Base-by-base conservation (phyloP, 2,797 vertebrate genomes). In the Myotis vivesi region DNA sequence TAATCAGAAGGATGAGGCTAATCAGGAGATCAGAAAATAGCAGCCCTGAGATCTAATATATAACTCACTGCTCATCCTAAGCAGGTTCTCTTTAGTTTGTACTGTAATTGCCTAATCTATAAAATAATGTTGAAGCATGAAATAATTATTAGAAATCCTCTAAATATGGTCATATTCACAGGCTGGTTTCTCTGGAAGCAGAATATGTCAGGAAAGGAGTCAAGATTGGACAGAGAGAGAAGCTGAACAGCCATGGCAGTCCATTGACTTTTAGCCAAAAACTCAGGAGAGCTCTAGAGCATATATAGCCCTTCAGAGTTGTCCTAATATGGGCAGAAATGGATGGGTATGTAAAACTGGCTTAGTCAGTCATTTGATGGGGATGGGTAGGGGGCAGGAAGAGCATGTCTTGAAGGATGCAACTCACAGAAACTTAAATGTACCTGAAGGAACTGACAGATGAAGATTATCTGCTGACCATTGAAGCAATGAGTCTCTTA, bases 1-100 rank as follows among this genome's bases (percentile, higher is more conserved):
- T 1, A 83, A 19, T 92, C 44, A 55, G 10, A 84, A 86, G 38
- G 83, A 71, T 46, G 69, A 92, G 8, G 22, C 16, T 79, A 89
- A 82, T 62, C 8, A 68, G 30, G 44, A 75, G 16, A 73, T 71
- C 80, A 84, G 28, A 91, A 97, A 92, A 75, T 51, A n/a, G 82
- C 1, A 93, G 12, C 8, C 23, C 36, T 84, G 16, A 62, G 41
- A 85, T 15, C 17, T 89, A 76, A 92, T 80, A 77, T 36, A 22
- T 51, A 66, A 82, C 41, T 57, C 79, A n/a, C 25, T n/a, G 57
- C 55, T 90, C 38, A 71, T 66, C 17, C 66, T 55, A 72, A 68
- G 46, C 16, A 87, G 15, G 5, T 80, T 81, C 28, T 72, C 16
- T 90, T 59, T n/a, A 30, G 44, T 87, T 88, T 75, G 49, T 36